Evolutionary conservation across 1,140 invertebrate species (phyloP).

Genomic region (Spodoptera litura): DNA sequence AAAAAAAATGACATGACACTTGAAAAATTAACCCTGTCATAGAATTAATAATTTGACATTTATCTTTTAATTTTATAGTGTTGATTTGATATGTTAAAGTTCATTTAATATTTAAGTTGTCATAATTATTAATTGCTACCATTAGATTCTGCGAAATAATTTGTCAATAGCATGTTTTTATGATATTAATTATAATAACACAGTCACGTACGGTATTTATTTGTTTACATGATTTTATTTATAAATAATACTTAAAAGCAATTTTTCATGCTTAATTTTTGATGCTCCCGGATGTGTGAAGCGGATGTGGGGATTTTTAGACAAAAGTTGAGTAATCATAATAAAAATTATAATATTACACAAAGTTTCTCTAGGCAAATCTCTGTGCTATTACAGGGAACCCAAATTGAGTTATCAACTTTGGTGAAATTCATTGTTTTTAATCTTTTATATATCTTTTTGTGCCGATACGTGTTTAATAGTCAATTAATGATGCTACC

Average conservation of each 20-base stretch:
- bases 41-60: constrained; percentile 32
- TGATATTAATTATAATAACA: not conserved
- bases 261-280: not conserved
- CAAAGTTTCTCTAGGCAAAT: constrained; percentile 12
- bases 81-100: constrained; percentile 25
- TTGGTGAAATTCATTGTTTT: constrained; percentile 84
- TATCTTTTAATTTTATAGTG: constrained; percentile 27
- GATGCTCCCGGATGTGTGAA: constrained; percentile 2
- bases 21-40: constrained; percentile 26
- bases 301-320: not conserved
- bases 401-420: constrained; percentile 84
- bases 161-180: not conserved
- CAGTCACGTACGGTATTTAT: not conserved
- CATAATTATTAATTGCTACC: constrained; percentile 30
- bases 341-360: not conserved
- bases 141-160: constrained; percentile 18
- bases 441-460: constrained; percentile 70
- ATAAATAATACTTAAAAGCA: not conserved
- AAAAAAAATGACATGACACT: not conserved
- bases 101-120: constrained; percentile 27
- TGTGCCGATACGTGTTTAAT: constrained; percentile 81
- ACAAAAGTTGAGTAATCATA: not conserved
- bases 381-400: constrained; percentile 52
- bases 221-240: not conserved
- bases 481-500: constrained; percentile 84